Evolutionary conservation across 35 echinoderm and acorn worm species (phyloP).

Genomic region (Ophiothrix spiculata): DNA sequence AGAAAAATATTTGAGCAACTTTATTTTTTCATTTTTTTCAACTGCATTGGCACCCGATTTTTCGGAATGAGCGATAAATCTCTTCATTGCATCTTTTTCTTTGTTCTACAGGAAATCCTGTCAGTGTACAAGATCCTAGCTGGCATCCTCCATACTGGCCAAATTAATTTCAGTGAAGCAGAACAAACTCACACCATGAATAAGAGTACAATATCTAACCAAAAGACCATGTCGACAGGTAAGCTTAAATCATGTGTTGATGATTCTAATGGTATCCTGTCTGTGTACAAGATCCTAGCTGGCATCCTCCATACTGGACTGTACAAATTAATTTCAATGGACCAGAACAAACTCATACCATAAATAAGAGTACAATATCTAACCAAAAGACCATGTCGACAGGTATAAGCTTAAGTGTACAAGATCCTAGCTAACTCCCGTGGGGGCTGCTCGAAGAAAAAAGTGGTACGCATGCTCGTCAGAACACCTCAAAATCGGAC

Average conservation of each 20-base stretch:
- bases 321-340: slow-evolving; percentile 21
- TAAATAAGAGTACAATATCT: slow-evolving; percentile 20
- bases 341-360: slow-evolving; percentile 5
- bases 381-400: not conserved
- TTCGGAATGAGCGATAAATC: too few species aligned
- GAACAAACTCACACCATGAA: slow-evolving; percentile 18
- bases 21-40: too few species aligned
- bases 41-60: too few species aligned
- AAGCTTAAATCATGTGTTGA: too few species aligned
- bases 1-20: too few species aligned
- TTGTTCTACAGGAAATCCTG: slow-evolving; percentile 17
- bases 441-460: too few species aligned
- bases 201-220: slow-evolving; percentile 22
- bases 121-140: slow-evolving; percentile 27
- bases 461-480: too few species aligned
- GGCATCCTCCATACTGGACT: slow-evolving; percentile 39
- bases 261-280: too few species aligned
- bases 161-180: slow-evolving; percentile 16
- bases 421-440: too few species aligned
- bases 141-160: slow-evolving; percentile 33
- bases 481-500: too few species aligned
- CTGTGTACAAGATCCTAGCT: slow-evolving; percentile 23
- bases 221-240: not conserved
- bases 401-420: too few species aligned
- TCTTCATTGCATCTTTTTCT: too few species aligned